Conservation (phyloP, 2,888 invertebrate genomes). For the Drosophila setosimentum region DNA sequence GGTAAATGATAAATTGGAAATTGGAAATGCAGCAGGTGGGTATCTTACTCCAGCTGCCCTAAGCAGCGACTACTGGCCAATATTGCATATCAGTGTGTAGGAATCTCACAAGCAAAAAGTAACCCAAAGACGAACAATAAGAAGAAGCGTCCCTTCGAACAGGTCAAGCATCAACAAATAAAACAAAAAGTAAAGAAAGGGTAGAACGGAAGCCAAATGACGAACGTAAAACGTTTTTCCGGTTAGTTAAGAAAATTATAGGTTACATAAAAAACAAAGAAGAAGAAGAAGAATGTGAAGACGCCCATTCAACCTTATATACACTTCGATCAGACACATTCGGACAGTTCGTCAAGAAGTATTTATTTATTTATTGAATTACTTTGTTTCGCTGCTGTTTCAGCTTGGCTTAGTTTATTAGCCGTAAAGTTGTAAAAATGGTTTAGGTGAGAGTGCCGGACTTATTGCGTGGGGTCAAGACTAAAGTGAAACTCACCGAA, state of each 20-base stretch:
- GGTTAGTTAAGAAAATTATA: constrained; percentile 71
- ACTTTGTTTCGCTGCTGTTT: constrained; percentile 23
- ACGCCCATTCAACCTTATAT: background rate
- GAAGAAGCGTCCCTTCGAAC: constrained; percentile 11
- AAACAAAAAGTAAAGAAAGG: constrained; percentile 11
- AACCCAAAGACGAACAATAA: constrained; percentile 30
- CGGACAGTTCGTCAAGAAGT: constrained; percentile 54
- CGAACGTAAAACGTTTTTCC: constrained; percentile 69
- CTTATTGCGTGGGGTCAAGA: constrained; percentile 74
- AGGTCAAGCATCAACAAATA: constrained; percentile 30
- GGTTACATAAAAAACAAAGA: constrained; percentile 56
- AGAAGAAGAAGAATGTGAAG: constrained; percentile 6
- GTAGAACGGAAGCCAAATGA: constrained; percentile 50
- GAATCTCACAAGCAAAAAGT: constrained; percentile 57
- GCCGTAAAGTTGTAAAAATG: constrained; percentile 68
- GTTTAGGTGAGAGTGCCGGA: constrained; percentile 31
- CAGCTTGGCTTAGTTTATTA: constrained; percentile 63
- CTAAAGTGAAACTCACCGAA: constrained; percentile 63
- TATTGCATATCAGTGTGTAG: constrained; percentile 14
- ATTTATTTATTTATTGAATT: constrained; percentile 66
- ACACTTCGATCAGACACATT: constrained; percentile 11
- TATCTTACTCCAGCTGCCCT: background rate
- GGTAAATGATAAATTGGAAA: constrained; percentile 30
- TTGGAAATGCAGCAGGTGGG: constrained; percentile 18
- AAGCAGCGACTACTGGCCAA: background rate